phyloP scores from a whole-genome alignment of 2,113 vertebrate species.

The Arizona elegans region DNA sequence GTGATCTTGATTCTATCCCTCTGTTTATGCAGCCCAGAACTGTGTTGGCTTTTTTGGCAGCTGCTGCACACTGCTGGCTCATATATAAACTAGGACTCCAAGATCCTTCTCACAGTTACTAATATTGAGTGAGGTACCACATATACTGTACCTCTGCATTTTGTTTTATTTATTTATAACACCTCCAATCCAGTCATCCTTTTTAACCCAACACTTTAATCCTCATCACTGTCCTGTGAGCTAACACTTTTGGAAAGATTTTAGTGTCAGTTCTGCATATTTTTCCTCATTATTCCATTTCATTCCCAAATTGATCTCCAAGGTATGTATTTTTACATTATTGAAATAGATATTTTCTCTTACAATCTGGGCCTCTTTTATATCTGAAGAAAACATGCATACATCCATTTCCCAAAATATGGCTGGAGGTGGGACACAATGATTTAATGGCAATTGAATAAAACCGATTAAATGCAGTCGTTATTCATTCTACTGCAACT shows the following conservation, averaged over 20 bases:
- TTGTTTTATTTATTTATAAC: background rate
- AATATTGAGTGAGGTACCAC: no score
- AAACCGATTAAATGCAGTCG: background rate
- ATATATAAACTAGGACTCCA: no score
- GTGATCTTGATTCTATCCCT: no score
- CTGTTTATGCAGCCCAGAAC: no score
- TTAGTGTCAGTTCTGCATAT: background rate
- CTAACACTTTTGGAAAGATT: background rate
- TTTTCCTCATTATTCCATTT: background rate
- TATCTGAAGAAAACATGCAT: background rate
- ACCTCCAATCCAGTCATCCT: background rate
- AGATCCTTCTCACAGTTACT: no score
- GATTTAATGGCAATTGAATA: background rate
- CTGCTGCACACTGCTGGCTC: no score
- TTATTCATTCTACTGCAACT: background rate
- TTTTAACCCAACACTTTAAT: background rate
- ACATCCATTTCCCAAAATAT: background rate
- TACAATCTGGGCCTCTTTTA: background rate
- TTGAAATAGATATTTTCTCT: background rate
- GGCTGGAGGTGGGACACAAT: background rate
- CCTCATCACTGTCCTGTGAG: background rate
- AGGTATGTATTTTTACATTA: background rate
- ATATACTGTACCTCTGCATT: no score
- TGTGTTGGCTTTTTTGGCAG: no score
- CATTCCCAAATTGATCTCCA: background rate